A percentile compares a stretch with the other conserved stretches of the same genome.
phyloP scores from a whole-genome alignment of 2,888 invertebrate species.

The Ochlodes sylvanus region DNA sequence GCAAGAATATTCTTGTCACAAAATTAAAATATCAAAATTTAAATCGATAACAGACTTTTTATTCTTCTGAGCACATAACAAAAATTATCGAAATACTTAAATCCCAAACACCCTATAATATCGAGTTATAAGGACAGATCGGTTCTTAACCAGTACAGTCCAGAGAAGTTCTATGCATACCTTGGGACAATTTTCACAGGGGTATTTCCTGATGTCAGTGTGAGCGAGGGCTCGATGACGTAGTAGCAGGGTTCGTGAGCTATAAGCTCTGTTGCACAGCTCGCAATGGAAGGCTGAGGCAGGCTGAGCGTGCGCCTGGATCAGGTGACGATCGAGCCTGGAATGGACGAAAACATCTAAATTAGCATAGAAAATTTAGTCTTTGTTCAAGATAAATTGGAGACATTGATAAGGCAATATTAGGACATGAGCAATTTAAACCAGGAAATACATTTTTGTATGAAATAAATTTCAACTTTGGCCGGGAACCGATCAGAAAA shows the following conservation, averaged over 20 bases:
- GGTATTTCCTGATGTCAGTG: conserved; percentile 93
- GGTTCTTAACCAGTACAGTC: neutral
- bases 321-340: conserved; percentile 94
- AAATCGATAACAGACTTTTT: neutral
- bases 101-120: neutral
- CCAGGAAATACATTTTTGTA: too few species aligned
- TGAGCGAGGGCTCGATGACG: conserved; percentile 93
- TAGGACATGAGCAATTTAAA: too few species aligned
- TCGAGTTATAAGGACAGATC: too few species aligned
- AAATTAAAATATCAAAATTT: neutral
- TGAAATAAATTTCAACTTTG: too few species aligned
- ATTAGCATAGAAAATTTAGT: too few species aligned
- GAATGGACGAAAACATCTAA: conserved; percentile 56
- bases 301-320: conserved; percentile 91
- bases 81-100: neutral
- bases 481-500: too few species aligned
- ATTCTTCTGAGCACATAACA: conserved; percentile 9
- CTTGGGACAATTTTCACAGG: conserved; percentile 96
- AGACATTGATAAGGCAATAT: too few species aligned
- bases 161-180: conserved; percentile 62
- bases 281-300: conserved; percentile 93
- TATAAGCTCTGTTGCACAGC: conserved; percentile 92
- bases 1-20: neutral
- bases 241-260: conserved; percentile 91
- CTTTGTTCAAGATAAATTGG: too few species aligned